Percentiles rank a stretch among this genome's conserved stretches.
Evolutionary conservation across 2,888 invertebrate species (phyloP).

Genomic region (Pheosia tremula): DNA sequence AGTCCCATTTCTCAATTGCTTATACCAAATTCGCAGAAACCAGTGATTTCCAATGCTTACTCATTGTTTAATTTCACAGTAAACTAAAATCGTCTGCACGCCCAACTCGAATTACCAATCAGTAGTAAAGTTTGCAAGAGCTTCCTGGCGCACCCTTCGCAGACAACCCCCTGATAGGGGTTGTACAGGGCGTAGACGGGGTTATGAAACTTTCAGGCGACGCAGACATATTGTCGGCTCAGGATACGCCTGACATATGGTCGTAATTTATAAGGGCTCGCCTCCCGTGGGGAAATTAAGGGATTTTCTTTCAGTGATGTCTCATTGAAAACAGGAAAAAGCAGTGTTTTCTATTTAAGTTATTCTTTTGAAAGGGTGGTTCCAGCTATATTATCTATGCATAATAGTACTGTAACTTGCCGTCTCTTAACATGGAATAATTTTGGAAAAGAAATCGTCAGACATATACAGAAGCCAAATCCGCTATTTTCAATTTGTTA

Average conservation of each 20-base stretch:
- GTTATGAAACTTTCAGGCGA: constrained; percentile 68
- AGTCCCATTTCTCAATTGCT: background rate
- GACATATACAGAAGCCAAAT: too few species aligned
- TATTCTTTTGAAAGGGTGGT: background rate
- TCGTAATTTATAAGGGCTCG: constrained; percentile 44
- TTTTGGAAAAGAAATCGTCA: too few species aligned
- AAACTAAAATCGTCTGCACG: constrained; percentile 11
- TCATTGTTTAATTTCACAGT: constrained; percentile 32
- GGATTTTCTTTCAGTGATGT: constrained; percentile 25
- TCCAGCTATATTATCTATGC: too few species aligned
- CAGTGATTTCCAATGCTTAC: constrained; percentile 25
- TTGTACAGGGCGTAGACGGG: constrained; percentile 51
- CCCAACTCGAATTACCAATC: constrained; percentile 34
- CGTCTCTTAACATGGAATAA: too few species aligned
- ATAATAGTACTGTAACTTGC: too few species aligned
- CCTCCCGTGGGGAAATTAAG: constrained; percentile 35
- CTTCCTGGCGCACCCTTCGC: constrained; percentile 38
- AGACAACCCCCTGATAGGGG: constrained; percentile 40
- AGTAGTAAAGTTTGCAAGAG: constrained; percentile 36
- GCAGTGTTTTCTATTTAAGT: constrained; percentile 1
- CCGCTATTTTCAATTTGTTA: too few species aligned
- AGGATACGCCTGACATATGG: constrained; percentile 49
- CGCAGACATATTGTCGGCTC: constrained; percentile 33
- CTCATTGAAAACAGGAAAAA: constrained; percentile 18
- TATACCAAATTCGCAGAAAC: background rate